Evolutionary conservation across 2,888 invertebrate genomes (phyloP).

Genomic region (Aspidiotus rigidus): DNA sequence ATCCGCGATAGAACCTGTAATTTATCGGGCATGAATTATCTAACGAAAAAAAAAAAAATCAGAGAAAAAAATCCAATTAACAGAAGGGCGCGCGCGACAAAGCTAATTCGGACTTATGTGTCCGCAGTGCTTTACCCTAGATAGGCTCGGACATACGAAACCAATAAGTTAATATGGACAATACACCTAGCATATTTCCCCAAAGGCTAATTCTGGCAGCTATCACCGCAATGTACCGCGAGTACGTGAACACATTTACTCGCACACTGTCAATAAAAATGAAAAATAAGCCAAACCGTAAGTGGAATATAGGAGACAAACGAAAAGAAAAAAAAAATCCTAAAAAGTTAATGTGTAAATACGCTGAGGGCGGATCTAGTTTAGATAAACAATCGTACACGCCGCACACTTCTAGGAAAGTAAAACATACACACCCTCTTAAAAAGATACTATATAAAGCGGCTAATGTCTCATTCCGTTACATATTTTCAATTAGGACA

Average conservation of each 20-base stretch:
- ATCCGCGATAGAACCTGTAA: background rate
- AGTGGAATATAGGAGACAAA: background rate
- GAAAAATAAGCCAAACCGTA: background rate
- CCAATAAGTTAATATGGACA: conserved; percentile 25
- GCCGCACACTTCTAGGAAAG: background rate
- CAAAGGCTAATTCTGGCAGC: conserved; percentile 7
- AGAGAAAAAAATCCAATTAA: conserved; percentile 16
- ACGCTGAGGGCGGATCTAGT: conserved; percentile 32
- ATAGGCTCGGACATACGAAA: background rate
- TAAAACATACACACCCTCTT: conserved; percentile 26
- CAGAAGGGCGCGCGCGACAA: conserved; percentile 18
- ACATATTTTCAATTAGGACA: conserved; percentile 25
- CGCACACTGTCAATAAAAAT: too few relatives aligned
- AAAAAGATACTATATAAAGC: conserved; percentile 15
- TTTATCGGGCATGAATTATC: conserved; percentile 29
- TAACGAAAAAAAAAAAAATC: conserved; percentile 7
- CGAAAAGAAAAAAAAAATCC: conserved; percentile 23
- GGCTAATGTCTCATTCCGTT: conserved; percentile 3
- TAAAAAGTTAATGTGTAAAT: conserved; percentile 26
- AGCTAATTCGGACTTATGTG: conserved; percentile 6
- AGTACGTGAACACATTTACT: background rate
- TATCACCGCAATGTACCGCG: background rate
- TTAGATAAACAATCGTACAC: conserved; percentile 26
- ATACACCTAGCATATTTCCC: conserved; percentile 21
- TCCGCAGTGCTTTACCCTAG: background rate